Evolutionary conservation across 1,140 invertebrate species (phyloP), one percentile per base, ranked within the genome.

Genomic region (Zaprionus ghesquierei): DNA sequence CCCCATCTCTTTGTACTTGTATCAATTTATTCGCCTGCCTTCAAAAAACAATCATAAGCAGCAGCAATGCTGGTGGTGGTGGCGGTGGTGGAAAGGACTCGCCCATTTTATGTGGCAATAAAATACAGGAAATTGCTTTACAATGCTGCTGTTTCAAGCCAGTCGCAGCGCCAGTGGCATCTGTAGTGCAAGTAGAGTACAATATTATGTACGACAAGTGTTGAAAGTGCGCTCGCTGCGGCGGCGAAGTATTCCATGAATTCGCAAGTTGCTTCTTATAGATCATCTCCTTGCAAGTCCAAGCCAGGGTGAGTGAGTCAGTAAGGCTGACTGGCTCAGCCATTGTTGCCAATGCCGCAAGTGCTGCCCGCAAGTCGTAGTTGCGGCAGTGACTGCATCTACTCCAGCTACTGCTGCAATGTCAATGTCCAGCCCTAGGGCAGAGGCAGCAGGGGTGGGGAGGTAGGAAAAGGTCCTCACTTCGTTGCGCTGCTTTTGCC

Each of bases 91-190:
- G 35, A 5, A 41, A 55, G 71, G 58, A 75, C 65, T 49, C 41
- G 62, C 69, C 35, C 35, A 81, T 64, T 76, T 75, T 75, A 68
- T 78, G 75, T 70, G 77, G 71, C 66, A 80, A 80, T 80, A 78
- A 80, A 80, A 80, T 80, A 77, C 75, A 80, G 77, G 77, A 80
- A 80, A 80, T 80, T 80, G 77, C 77, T 80, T 80, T 80, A 80
- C 77, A 80, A 80, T 80, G 75, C 33, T 25, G 38, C 61, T 58
- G 53, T 58, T 59, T 60, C 38, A 33, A 71, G 72, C 44, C 66
- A 60, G 25, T 29, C 13, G 20, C 18, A 33, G 13, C 15, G 29
- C 50, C 23, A 49, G 27, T 33, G 50, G 15, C 12, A 33, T 20
- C 15, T 31, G 15, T 18, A 23, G 15, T 15, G 12, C 27, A 23